phyloP scores from a whole-genome alignment of 2,113 vertebrate genomes.

The Pholis gunnellus region DNA sequence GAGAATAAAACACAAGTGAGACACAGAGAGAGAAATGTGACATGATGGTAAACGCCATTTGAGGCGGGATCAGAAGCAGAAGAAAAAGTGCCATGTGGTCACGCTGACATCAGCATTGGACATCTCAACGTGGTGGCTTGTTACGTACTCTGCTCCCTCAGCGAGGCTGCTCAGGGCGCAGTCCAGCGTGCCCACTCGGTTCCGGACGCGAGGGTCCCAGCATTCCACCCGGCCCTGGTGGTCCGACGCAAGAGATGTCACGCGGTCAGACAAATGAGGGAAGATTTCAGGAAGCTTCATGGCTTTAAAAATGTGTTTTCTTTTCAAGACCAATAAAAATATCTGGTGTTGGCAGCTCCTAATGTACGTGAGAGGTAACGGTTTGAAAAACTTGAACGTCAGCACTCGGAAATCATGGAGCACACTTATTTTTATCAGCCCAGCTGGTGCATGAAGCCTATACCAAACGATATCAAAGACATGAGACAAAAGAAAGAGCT shows the following conservation, averaged over 20 bases:
- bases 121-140: constrained; percentile 2
- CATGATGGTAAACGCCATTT: neutral
- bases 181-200: constrained; percentile 90
- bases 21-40: neutral
- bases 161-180: constrained; percentile 93
- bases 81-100: constrained; percentile 29
- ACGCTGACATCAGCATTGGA: constrained; percentile 1
- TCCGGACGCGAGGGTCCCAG: constrained; percentile 94
- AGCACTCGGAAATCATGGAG: constrained; percentile 19
- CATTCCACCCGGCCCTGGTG: constrained; percentile 94
- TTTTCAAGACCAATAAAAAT: neutral
- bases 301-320: neutral
- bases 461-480: constrained; percentile 14
- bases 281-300: no score
- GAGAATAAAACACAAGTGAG: constrained; percentile 19
- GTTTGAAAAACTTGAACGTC: constrained; percentile 31
- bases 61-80: neutral
- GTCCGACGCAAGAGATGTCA: neutral
- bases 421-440: constrained; percentile 27
- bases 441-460: constrained; percentile 27
- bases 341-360: neutral
- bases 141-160: constrained; percentile 90
- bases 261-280: constrained; percentile 11
- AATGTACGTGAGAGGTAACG: neutral
- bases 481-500: neutral